phyloP scores from a whole-genome alignment of 2,888 invertebrate genomes.

The Leucania comma region DNA sequence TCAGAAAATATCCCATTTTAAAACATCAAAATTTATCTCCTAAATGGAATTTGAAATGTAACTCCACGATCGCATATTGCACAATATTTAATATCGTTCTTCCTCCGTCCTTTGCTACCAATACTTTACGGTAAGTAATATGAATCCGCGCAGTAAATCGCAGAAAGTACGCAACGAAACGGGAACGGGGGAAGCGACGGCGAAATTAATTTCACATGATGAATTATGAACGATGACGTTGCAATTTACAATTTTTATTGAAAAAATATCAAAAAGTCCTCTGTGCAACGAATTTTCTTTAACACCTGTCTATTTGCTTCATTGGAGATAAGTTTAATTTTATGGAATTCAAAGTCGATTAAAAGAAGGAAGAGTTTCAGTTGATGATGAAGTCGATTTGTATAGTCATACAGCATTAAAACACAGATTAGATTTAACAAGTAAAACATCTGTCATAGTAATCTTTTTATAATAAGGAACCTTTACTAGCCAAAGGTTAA shows the following conservation, averaged over 20 bases:
- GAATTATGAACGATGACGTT: constrained; percentile 88
- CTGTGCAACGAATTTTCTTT: constrained; percentile 68
- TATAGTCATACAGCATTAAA: background rate
- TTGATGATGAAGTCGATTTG: background rate
- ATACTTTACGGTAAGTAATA: constrained; percentile 81
- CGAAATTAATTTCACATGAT: constrained; percentile 89
- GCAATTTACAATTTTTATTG: constrained; percentile 83
- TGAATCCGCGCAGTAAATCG: constrained; percentile 84
- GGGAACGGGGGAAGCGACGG: constrained; percentile 77
- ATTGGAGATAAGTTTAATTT: constrained; percentile 3
- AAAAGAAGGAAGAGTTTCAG: background rate
- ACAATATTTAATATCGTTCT: constrained; percentile 78
- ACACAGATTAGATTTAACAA: constrained; percentile 8
- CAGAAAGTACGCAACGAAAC: constrained; percentile 80
- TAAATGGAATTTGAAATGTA: constrained; percentile 56
- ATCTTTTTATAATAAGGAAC: constrained; percentile 47
- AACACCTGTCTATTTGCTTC: constrained; percentile 48
- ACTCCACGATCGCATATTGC: constrained; percentile 57
- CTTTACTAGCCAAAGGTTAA: constrained; percentile 21
- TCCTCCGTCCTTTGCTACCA: constrained; percentile 69
- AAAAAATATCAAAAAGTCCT: constrained; percentile 71
- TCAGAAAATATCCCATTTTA: constrained; percentile 45
- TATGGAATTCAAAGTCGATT: background rate
- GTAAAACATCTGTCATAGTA: constrained; percentile 2
- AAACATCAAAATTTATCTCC: constrained; percentile 47